Conservation (phyloP, 1,140 invertebrate genomes). For the Drosophila saltans region DNA sequence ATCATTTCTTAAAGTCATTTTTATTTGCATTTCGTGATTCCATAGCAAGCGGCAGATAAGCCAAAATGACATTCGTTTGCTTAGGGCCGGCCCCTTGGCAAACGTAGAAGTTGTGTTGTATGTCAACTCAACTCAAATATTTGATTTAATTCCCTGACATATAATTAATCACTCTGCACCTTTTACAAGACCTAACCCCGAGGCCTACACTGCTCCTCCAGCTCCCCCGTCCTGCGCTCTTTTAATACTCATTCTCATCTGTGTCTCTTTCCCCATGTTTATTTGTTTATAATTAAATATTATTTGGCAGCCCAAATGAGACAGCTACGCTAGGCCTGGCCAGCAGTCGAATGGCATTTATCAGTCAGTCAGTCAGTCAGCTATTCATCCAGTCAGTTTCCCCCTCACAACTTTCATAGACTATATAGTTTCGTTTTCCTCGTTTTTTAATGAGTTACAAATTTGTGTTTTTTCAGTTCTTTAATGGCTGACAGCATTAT, state of each 20-base stretch:
- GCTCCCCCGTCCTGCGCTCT: not conserved
- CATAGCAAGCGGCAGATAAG: conserved; percentile 59
- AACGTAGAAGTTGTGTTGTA: conserved; percentile 9
- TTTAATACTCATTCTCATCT: conserved; percentile 6
- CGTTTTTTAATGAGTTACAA: conserved; percentile 76
- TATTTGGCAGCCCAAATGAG: conserved; percentile 80
- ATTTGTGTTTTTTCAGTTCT: conserved; percentile 76
- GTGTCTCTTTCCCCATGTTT: conserved; percentile 48
- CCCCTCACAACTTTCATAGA: too few relatives aligned
- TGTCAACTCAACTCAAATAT: conserved; percentile 73
- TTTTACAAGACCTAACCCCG: conserved; percentile 60
- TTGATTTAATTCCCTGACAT: conserved; percentile 82
- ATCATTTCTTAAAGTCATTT: conserved; percentile 66
- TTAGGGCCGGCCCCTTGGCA: not conserved
- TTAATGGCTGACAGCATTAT: conserved; percentile 81
- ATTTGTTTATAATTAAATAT: conserved; percentile 82
- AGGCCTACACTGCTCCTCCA: conserved; percentile 5
- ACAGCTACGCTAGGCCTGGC: conserved; percentile 47
- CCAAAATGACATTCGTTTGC: conserved; percentile 12
- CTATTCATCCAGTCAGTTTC: too few relatives aligned
- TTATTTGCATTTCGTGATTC: conserved; percentile 81
- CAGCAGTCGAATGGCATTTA: conserved; percentile 68
- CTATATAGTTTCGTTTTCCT: conserved; percentile 47
- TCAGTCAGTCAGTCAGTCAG: conserved; percentile 60
- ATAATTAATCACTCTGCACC: conserved; percentile 80